Evolutionary conservation across 2,797 vertebrate species (phyloP).

Genomic region (Lacerta bilineata): DNA sequence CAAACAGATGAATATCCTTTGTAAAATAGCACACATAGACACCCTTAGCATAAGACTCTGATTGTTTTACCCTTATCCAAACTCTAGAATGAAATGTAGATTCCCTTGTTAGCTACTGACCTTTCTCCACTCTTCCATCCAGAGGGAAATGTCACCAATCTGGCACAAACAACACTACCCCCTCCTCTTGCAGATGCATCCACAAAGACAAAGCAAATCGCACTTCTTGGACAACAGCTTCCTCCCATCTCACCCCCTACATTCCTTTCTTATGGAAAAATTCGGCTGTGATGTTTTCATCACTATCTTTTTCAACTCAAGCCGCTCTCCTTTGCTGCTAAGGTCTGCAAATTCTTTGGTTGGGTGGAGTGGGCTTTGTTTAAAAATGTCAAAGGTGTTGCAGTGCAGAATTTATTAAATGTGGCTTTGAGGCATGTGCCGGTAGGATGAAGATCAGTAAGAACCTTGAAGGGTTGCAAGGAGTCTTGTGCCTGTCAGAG

Average conservation of each 20-base stretch:
- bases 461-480: neutral
- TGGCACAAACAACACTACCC: too few relatives aligned
- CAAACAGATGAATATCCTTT: too few relatives aligned
- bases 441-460: neutral
- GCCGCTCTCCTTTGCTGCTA: neutral
- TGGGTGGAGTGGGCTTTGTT: neutral
- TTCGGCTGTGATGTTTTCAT: neutral
- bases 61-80: too few relatives aligned
- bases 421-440: neutral
- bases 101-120: neutral
- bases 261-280: neutral
- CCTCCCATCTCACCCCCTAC: neutral
- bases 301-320: neutral
- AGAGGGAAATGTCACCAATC: too few relatives aligned
- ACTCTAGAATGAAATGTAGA: neutral
- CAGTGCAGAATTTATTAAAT: neutral
- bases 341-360: neutral
- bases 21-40: too few relatives aligned
- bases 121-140: neutral
- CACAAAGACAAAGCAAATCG: neutral
- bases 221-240: neutral
- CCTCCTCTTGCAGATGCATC: too few relatives aligned
- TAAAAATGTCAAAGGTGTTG: neutral
- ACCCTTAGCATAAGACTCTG: too few relatives aligned
- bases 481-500: too few relatives aligned